Evolutionary conservation across 2,888 invertebrate genomes (phyloP).

Genomic region (Drosophila eohydei): DNA sequence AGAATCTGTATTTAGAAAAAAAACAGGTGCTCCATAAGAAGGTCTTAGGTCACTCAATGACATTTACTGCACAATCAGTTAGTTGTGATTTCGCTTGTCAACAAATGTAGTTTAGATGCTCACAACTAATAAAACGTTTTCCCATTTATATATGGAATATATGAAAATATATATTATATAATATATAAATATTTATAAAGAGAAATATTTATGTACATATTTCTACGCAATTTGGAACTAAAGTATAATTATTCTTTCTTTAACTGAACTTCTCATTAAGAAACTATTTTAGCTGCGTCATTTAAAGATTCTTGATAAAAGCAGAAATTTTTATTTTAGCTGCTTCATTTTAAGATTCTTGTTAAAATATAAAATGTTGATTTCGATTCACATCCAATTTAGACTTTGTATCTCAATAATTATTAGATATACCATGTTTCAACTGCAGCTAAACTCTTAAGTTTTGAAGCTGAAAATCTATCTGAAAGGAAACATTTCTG

Average conservation of each 20-base stretch:
- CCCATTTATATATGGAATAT: not conserved
- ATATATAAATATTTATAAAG: not conserved
- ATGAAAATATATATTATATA: not conserved
- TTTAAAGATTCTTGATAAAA: no score
- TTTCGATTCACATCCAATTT: not conserved
- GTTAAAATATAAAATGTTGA: no score
- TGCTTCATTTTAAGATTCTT: no score
- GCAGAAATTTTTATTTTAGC: no score
- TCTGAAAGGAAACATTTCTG: not conserved
- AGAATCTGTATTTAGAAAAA: not conserved
- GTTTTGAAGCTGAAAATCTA: not conserved
- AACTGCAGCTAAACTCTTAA: not conserved
- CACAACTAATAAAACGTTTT: not conserved
- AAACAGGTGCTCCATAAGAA: not conserved
- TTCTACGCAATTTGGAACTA: not conserved
- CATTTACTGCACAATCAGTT: not conserved
- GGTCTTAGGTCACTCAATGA: conserved; percentile 1
- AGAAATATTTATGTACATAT: no score
- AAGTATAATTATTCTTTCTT: not conserved
- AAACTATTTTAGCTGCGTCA: no score
- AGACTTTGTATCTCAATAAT: not conserved
- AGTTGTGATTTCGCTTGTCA: not conserved
- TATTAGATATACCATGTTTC: not conserved
- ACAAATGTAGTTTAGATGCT: not conserved
- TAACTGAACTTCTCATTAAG: no score